A percentile compares a stretch with the other conserved stretches of the same genome.
These are phyloP conservation scores for Gobionotothen gibberifrons DNA, from an alignment of 2,797 vertebrate genomes.

Conservation along the genomic window DNA sequence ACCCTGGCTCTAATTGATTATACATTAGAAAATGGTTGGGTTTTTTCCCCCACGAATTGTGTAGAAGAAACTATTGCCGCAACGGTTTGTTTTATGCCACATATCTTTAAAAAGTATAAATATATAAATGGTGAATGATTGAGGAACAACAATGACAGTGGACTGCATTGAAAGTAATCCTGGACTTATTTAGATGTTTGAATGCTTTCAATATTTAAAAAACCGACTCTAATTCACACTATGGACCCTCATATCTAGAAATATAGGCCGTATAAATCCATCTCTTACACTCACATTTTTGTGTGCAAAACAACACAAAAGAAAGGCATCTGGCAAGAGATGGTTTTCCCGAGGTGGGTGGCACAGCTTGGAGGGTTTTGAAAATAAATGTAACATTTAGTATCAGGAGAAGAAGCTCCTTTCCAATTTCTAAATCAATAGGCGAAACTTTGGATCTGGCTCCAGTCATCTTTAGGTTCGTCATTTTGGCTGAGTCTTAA, in stretches of 20 bases:
- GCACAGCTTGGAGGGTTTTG: background rate
- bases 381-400: conserved; percentile 8
- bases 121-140: no score
- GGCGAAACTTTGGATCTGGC: conserved; percentile 19
- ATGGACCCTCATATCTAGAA: background rate
- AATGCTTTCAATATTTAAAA: background rate
- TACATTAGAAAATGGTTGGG: background rate
- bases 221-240: background rate
- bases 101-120: background rate
- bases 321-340: background rate
- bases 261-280: background rate
- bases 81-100: background rate
- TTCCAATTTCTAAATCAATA: conserved; percentile 11
- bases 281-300: background rate
- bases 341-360: background rate
- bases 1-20: conserved; percentile 27
- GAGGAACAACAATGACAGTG: background rate
- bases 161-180: background rate
- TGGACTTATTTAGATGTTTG: background rate
- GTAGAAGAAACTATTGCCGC: background rate
- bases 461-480: conserved; percentile 36
- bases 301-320: background rate
- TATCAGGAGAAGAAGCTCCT: background rate
- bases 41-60: background rate
- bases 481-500: conserved; percentile 31